Evolutionary conservation across 2,113 vertebrate species (phyloP).

Genomic region (Pampusana beccarii): DNA sequence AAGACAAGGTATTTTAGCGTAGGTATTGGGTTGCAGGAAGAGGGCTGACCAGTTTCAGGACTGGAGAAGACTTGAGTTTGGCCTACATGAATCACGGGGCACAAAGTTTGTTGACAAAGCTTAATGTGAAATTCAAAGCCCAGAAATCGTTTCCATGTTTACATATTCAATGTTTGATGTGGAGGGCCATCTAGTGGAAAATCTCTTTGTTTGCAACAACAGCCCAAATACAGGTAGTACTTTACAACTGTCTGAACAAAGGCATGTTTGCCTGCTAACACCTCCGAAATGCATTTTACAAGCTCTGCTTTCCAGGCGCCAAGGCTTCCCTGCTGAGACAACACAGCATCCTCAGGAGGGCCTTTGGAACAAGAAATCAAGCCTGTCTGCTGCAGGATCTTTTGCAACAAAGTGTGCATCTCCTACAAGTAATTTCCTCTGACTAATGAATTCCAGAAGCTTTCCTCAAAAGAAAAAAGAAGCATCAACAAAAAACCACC

Average conservation of each 20-base stretch:
- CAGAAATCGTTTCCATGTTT: neutral
- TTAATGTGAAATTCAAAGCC: neutral
- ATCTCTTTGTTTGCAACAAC: neutral
- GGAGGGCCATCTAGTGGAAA: slow-evolving; percentile 60
- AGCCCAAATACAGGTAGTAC: neutral
- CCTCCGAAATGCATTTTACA: neutral
- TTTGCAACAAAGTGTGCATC: neutral
- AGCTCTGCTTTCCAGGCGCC: neutral
- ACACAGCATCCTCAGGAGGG: neutral
- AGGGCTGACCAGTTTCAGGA: neutral
- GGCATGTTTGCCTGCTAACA: neutral
- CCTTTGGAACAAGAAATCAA: neutral
- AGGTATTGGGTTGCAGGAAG: neutral
- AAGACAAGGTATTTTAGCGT: neutral
- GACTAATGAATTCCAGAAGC: neutral
- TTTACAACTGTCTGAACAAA: neutral
- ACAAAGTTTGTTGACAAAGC: neutral
- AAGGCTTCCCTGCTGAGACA: neutral
- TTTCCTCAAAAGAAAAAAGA: neutral
- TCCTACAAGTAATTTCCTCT: neutral
- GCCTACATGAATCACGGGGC: accelerated
- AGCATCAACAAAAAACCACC: neutral
- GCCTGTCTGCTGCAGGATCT: neutral
- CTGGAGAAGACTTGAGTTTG: neutral
- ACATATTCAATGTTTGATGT: neutral